These are phyloP conservation scores for Gymnarchus niloticus DNA, from an alignment of 2,113 vertebrate species.

Conservation along the genomic window DNA sequence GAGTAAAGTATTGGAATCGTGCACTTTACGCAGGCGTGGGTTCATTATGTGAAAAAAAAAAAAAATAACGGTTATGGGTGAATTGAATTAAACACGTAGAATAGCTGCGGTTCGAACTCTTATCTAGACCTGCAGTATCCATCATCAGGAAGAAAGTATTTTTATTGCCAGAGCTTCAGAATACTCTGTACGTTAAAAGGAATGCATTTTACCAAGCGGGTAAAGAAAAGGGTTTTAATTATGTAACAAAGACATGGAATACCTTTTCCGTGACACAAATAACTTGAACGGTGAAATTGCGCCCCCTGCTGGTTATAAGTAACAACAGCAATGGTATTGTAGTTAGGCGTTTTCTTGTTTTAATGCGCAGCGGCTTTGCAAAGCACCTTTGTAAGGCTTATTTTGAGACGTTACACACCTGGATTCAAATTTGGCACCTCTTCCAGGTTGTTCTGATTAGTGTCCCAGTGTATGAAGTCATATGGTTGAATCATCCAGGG, in stretches of 20 bases:
- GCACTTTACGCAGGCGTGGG: not conserved
- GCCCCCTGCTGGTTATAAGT: constrained; percentile 7
- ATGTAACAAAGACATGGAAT: not conserved
- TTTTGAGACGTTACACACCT: not conserved
- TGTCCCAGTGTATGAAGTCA: too few species aligned
- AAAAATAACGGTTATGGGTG: not conserved
- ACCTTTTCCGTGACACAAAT: not conserved
- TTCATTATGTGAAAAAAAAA: not conserved
- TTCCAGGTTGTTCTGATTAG: too few species aligned
- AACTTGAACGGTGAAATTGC: not conserved
- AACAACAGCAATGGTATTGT: not conserved
- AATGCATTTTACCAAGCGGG: not conserved
- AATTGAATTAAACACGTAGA: too few species aligned
- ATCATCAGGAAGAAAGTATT: not conserved
- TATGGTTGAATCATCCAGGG: too few species aligned
- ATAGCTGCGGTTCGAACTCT: not conserved
- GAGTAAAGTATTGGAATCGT: not conserved
- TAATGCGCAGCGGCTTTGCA: not conserved
- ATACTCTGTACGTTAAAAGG: not conserved
- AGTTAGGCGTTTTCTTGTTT: not conserved
- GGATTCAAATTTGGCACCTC: not conserved
- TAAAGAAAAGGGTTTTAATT: not conserved
- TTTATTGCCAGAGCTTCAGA: not conserved
- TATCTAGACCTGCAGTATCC: not conserved
- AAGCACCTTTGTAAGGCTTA: not conserved